Evolutionary conservation across 2,797 vertebrate genomes (phyloP).

Genomic region (Coregonus sp.): DNA sequence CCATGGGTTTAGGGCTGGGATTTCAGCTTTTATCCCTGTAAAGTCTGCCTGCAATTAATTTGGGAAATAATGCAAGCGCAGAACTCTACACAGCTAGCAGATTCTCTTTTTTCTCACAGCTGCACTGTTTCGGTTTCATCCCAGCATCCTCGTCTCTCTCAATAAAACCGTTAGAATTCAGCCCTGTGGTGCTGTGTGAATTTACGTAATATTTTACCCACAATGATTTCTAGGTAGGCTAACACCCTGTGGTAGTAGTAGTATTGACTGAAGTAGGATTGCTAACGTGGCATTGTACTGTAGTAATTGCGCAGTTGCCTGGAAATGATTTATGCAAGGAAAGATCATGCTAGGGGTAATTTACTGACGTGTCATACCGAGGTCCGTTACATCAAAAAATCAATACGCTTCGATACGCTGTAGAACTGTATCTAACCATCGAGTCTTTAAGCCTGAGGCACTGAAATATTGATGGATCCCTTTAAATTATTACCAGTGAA

Average conservation of each 20-base stretch:
- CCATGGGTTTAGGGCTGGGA: conserved; percentile 62
- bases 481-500: conserved; percentile 1
- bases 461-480: conserved; percentile 28
- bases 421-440: conserved; percentile 9
- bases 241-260: neutral
- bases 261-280: conserved; percentile 6
- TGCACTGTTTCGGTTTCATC: conserved; percentile 44
- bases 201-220: conserved; percentile 25
- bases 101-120: conserved; percentile 49
- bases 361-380: conserved; percentile 5
- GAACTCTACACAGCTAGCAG: conserved; percentile 47
- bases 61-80: conserved; percentile 72
- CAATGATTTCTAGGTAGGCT: conserved; percentile 22
- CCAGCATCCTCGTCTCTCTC: conserved; percentile 33
- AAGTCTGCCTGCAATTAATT: conserved; percentile 71
- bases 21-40: conserved; percentile 69
- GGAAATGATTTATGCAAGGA: conserved; percentile 2
- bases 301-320: neutral
- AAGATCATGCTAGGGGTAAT: neutral
- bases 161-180: conserved; percentile 13
- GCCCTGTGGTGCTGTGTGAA: conserved; percentile 15
- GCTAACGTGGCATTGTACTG: conserved; percentile 4
- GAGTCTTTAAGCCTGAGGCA: conserved; percentile 18
- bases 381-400: conserved; percentile 32
- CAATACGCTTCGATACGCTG: conserved; percentile 19